phyloP scores from a whole-genome alignment of 2,797 vertebrate genomes.

The Euthynnus affinis region DNA sequence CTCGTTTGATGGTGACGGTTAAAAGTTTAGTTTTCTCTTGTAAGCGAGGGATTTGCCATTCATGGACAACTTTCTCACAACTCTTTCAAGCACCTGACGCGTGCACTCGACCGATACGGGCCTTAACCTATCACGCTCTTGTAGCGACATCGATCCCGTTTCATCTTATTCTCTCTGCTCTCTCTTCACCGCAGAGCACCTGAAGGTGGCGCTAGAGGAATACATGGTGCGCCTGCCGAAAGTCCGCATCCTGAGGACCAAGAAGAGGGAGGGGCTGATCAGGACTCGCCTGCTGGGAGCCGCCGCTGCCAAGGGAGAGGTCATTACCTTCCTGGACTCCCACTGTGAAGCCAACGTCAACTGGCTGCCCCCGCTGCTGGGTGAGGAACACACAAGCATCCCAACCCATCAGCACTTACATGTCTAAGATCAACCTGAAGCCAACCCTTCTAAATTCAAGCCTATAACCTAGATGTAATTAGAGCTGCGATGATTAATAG shows the following conservation, averaged over 20 bases:
- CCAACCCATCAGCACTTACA: not conserved
- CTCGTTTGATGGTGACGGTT: slow-evolving; percentile 30
- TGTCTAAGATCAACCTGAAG: no score
- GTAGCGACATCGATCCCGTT: not conserved
- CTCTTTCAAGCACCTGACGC: slow-evolving; percentile 10
- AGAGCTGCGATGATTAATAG: not conserved
- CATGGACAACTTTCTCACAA: not conserved
- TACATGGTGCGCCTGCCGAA: slow-evolving; percentile 93
- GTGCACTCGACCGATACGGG: not conserved
- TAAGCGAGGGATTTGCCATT: slow-evolving; percentile 10
- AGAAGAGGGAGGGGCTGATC: slow-evolving; percentile 96
- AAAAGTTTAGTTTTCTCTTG: slow-evolving; percentile 44
- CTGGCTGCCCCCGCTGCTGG: slow-evolving; percentile 95
- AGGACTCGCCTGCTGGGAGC: slow-evolving; percentile 95
- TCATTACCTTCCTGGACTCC: slow-evolving; percentile 98
- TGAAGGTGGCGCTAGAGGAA: slow-evolving; percentile 92
- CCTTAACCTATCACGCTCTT: not conserved
- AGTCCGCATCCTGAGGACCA: slow-evolving; percentile 94
- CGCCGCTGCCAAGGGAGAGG: slow-evolving; percentile 89
- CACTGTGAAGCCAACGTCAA: slow-evolving; percentile 98
- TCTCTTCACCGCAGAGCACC: slow-evolving; percentile 88
- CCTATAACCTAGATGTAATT: not conserved
- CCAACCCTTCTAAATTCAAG: not conserved
- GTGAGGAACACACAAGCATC: slow-evolving; percentile 76
- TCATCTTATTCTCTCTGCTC: not conserved